These are phyloP conservation scores for Saturnia japonica DNA, from an alignment of 2,888 invertebrate species.

Conservation along the genomic window DNA sequence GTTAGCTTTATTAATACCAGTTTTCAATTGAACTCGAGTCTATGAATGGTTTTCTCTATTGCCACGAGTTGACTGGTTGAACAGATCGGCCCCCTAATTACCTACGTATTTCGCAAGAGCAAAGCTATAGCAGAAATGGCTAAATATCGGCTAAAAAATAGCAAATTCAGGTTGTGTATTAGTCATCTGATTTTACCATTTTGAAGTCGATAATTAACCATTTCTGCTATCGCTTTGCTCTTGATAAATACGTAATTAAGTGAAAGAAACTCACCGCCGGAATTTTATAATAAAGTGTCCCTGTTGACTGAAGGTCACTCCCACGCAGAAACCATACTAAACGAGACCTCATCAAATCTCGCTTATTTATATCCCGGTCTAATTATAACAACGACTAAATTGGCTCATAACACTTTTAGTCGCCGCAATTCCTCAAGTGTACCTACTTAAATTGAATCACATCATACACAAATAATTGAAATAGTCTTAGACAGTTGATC, in stretches of 20 bases:
- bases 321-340: conserved; percentile 55
- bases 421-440: conserved; percentile 39
- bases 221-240: too few relatives aligned
- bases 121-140: too few relatives aligned
- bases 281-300: conserved; percentile 52
- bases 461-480: conserved; percentile 33
- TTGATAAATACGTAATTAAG: too few relatives aligned
- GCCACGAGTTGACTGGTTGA: conserved; percentile 44
- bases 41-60: conserved; percentile 51
- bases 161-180: too few relatives aligned
- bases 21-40: conserved; percentile 48
- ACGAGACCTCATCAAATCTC: conserved; percentile 56
- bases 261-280: conserved; percentile 46
- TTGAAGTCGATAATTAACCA: too few relatives aligned
- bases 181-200: too few relatives aligned
- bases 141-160: too few relatives aligned
- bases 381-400: conserved; percentile 63
- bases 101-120: too few relatives aligned
- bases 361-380: conserved; percentile 65
- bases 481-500: conserved; percentile 36
- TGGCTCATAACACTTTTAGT: conserved; percentile 58
- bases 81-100: conserved; percentile 35
- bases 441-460: conserved; percentile 56
- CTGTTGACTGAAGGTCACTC: conserved; percentile 65
- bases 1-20: conserved; percentile 35